phyloP scores from a whole-genome alignment of 2,113 vertebrate genomes.

The Prionailurus viverrinus region DNA sequence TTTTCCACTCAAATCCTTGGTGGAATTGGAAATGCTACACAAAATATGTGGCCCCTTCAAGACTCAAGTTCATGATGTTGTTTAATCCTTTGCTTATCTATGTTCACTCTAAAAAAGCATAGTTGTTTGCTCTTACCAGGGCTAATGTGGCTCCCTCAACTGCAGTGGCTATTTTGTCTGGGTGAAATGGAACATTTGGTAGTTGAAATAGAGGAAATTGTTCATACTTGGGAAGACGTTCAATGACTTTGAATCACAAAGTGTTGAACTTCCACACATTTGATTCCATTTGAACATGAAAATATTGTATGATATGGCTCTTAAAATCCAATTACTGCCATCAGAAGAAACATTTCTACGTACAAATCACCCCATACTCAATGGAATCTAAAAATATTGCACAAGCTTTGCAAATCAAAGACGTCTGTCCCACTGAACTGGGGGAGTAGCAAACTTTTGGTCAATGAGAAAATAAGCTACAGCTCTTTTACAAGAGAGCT shows the following conservation, averaged over 20 bases:
- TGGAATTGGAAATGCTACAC: background rate
- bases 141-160: background rate
- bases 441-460: background rate
- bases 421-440: background rate
- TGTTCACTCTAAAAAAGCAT: background rate
- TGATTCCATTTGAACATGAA: constrained; percentile 28
- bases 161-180: background rate
- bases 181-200: background rate
- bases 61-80: background rate
- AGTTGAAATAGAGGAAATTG: background rate
- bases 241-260: background rate
- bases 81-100: background rate
- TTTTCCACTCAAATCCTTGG: background rate
- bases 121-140: background rate
- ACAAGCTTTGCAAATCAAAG: constrained; percentile 34
- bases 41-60: background rate
- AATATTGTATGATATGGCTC: background rate
- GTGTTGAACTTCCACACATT: background rate
- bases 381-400: background rate
- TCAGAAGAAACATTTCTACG: background rate
- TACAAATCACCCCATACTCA: background rate
- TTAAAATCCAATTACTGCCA: background rate
- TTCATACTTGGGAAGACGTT: background rate
- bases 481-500: background rate
- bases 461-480: background rate